Percentiles rank a stretch among this genome's conserved stretches.
Conservation (phyloP, 2,113 vertebrate species). For the Accipiter cooperii region DNA sequence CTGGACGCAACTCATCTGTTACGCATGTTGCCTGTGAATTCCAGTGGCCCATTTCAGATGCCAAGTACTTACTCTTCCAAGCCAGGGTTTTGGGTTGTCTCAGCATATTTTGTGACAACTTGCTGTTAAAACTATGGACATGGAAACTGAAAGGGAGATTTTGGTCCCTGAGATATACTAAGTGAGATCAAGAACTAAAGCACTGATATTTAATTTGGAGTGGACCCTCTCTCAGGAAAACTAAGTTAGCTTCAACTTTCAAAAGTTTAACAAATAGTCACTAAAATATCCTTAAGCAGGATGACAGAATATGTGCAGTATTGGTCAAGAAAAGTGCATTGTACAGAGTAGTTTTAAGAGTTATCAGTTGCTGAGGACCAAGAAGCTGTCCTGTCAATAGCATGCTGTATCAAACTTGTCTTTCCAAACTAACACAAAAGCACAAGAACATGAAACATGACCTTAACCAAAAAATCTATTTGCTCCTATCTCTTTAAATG, state of each 20-base stretch:
- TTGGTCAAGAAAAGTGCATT: neutral
- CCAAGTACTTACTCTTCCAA: neutral
- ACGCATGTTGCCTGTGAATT: neutral
- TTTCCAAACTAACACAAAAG: neutral
- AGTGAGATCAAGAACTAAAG: constrained; percentile 3
- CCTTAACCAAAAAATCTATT: neutral
- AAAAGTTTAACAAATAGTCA: neutral
- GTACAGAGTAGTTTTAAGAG: neutral
- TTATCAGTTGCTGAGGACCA: neutral
- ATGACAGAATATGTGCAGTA: neutral
- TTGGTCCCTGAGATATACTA: constrained; percentile 28
- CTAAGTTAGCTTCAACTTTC: neutral
- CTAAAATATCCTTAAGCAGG: neutral
- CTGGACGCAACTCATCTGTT: neutral
- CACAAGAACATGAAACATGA: neutral
- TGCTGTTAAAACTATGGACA: neutral
- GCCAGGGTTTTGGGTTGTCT: neutral
- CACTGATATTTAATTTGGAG: neutral
- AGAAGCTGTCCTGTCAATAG: neutral
- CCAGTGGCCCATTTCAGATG: neutral
- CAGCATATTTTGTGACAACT: neutral
- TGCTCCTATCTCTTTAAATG: neutral
- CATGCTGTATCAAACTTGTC: neutral
- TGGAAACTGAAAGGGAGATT: neutral
- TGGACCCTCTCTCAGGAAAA: constrained; percentile 4